These are phyloP conservation scores for Eumaeus atala DNA, from an alignment of 1,140 invertebrate species.

Conservation along the genomic window DNA sequence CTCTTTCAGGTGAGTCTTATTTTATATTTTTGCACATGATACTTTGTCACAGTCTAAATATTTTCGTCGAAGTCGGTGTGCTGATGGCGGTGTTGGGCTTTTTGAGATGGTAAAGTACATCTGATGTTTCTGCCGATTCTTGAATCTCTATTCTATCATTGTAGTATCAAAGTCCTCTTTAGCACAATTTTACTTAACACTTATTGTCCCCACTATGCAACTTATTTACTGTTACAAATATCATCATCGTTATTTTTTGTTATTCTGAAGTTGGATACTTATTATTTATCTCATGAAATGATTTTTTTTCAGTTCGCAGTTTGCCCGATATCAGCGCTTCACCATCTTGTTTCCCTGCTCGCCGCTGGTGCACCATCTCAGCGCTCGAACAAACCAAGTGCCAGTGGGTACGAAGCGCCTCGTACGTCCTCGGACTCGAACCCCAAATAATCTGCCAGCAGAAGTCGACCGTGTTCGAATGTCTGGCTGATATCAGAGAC, in stretches of 20 bases:
- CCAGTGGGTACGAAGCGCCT: conserved; percentile 73
- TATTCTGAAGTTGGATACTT: not conserved
- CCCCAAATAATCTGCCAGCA: conserved; percentile 75
- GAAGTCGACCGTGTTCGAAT: conserved; percentile 69
- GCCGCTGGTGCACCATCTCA: conserved; percentile 77
- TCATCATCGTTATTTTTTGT: no score
- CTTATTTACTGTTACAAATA: no score
- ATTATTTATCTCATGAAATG: not conserved
- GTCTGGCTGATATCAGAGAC: conserved; percentile 76
- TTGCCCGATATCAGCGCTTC: conserved; percentile 34
- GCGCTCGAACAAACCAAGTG: conserved; percentile 76
- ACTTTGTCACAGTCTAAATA: no score
- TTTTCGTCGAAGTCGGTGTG: no score
- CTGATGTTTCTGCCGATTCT: no score
- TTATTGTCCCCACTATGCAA: no score
- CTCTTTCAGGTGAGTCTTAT: conserved; percentile 30
- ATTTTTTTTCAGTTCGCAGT: conserved; percentile 38
- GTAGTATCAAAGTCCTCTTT: no score
- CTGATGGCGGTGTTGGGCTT: no score
- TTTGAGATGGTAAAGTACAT: no score
- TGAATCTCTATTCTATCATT: no score
- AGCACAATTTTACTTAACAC: no score
- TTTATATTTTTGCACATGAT: not conserved
- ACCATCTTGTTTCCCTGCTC: conserved; percentile 59
- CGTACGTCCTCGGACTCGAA: conserved; percentile 74